Percentiles rank a stretch among this genome's conserved stretches.
These are phyloP conservation scores for Drosophila emarginata DNA, from an alignment of 2,888 invertebrate genomes.

Conservation along the genomic window DNA sequence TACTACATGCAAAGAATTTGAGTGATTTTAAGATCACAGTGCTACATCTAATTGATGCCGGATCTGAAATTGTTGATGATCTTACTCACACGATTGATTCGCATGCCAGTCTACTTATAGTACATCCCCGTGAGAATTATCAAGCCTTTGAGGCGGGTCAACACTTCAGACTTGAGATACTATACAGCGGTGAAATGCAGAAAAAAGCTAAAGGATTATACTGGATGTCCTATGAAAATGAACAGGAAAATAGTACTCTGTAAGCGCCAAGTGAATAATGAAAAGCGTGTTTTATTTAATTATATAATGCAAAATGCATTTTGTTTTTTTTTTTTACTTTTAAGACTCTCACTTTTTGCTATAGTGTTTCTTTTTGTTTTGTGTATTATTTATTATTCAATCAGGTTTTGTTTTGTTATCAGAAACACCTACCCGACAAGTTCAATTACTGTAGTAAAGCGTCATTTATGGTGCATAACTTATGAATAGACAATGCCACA, in stretches of 20 bases:
- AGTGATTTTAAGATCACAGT: slow-evolving; percentile 66
- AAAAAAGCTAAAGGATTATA: slow-evolving; percentile 87
- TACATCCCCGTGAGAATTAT: slow-evolving; percentile 70
- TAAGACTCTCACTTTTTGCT: slow-evolving; percentile 36
- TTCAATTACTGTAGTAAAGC: not conserved
- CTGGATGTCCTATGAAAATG: slow-evolving; percentile 84
- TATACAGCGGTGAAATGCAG: slow-evolving; percentile 85
- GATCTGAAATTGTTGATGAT: slow-evolving; percentile 55
- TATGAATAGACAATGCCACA: slow-evolving; percentile 2
- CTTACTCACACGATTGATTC: slow-evolving; percentile 66
- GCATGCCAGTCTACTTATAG: slow-evolving; percentile 64
- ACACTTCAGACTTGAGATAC: slow-evolving; percentile 82
- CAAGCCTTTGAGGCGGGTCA: slow-evolving; percentile 73
- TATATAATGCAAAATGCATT: slow-evolving; percentile 29
- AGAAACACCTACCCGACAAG: not conserved
- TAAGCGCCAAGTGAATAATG: slow-evolving; percentile 59
- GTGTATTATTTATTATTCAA: no score
- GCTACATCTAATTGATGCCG: slow-evolving; percentile 52
- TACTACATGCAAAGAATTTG: slow-evolving; percentile 77
- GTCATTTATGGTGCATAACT: slow-evolving; percentile 9
- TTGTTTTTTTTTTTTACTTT: slow-evolving; percentile 8
- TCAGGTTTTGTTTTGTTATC: no score
- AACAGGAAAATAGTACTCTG: slow-evolving; percentile 77
- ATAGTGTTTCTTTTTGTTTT: no score
- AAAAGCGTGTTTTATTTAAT: not conserved